Evolutionary conservation across 1,140 invertebrate genomes (phyloP), one percentile per base, ranked within the genome.

Genomic region (Drosophila jambulina): DNA sequence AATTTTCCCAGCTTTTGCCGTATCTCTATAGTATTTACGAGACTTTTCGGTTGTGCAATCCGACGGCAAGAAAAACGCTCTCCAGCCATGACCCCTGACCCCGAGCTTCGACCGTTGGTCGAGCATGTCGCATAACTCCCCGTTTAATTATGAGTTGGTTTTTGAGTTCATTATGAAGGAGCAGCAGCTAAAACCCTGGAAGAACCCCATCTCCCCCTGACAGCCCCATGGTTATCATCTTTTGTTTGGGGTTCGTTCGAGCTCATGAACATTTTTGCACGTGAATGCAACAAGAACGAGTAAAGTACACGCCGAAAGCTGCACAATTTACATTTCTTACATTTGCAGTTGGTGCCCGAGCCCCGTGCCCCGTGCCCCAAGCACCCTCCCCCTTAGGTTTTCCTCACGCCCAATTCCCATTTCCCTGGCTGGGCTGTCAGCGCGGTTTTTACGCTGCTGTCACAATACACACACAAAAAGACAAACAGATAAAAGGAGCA

Each of bases 121-220:
- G n/a, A n/a, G n/a, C 78, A 80, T 78, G 80, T 79, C 80, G 71
- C 84, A 87, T 88, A 87, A 87, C 84, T 87, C 83, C 83, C 84
- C 84, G 84, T 83, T 87, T 87, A 87, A 87, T 88, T 87, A 87
- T 88, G 77, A 87, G 68, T 87, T 88, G 83, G 84, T 87, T 88
- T 84, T 75, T 71, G 84, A 84, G 83, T 87, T 87, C 80, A 83
- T 87, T 87, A 87, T 61, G 80, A 56, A 59, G 42, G 19, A 43
- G 70, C 67, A 57, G 56, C 48, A 83, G 83, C 76, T 45, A 54
- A 54, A 25, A 32, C 34, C 42, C 49, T 15, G 19, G 27, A n/a
- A 12, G n/a, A 8, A 4, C n/a, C 43, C 38, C 7, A 0, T 23
- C 21, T 10, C 4, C 12, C 23, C 8, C 38, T 15, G 15, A 6